A percentile compares a stretch with the other conserved stretches of the same genome.
Evolutionary conservation across 2,113 vertebrate species (phyloP).

Genomic region (Chroicocephalus ridibundus): DNA sequence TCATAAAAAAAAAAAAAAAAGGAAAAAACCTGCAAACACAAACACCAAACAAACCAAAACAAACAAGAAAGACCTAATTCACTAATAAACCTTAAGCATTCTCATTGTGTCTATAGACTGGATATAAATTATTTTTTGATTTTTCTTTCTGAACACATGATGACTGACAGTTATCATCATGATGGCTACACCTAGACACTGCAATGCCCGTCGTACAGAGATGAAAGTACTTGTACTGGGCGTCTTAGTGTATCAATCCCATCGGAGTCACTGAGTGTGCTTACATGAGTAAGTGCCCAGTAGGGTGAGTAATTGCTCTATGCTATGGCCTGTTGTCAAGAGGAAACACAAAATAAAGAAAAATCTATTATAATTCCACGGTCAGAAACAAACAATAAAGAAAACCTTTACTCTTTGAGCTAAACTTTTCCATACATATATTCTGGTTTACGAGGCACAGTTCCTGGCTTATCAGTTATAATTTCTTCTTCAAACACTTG

Average conservation of each 20-base stretch:
- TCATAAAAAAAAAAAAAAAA: neutral
- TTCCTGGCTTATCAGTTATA: neutral
- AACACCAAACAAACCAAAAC: neutral
- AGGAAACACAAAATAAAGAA: neutral
- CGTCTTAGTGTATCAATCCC: neutral
- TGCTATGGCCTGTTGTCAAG: neutral
- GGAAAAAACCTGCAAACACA: neutral
- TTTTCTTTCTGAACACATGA: neutral
- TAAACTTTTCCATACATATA: neutral
- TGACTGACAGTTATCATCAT: neutral
- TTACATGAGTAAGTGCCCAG: conserved; percentile 2
- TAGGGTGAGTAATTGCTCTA: conserved; percentile 52
- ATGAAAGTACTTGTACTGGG: neutral
- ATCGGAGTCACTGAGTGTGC: neutral
- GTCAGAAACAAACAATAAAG: neutral
- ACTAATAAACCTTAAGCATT: neutral
- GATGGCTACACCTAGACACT: neutral
- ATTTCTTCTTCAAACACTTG: neutral
- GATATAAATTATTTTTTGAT: accelerated
- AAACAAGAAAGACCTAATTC: neutral
- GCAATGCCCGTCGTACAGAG: neutral
- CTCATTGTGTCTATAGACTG: neutral
- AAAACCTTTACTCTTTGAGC: neutral
- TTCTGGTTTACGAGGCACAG: neutral
- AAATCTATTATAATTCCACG: neutral